Base-by-base conservation (phyloP, 2,888 invertebrate genomes). In the Coelogynopora nodosa region DNA sequence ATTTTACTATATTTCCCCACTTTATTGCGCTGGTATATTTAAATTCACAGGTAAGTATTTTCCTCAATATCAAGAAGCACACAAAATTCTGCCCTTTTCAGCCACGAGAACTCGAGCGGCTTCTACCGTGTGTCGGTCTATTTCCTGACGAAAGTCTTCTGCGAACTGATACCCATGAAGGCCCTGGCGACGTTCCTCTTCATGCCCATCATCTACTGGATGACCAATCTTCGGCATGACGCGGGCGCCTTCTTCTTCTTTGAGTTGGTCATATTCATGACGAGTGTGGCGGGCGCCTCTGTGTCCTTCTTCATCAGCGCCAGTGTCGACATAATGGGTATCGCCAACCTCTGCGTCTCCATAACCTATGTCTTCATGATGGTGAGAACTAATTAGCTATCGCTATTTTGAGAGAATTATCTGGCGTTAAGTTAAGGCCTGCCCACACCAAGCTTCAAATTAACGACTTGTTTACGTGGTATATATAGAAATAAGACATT, bases 331-430 rank as follows among this genome's bases (percentile, higher is more conserved):
- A 90, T 91, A 30, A 90, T 91, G 88, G 91, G 91, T 82, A 88
- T 91, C 1, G 91, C 91, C 81, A 91, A 91, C 88, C 88, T 91
- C 0, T 89, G 90, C 67, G 89, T 91, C 82, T 90, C 91, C 5
- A 89, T 91, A 84, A 84, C 86, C 86, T 91, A 90, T 88, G 91
- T 91, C n/a, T 90, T 91, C 86, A 91, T 91, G 91, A 91, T 91
- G 91, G 91, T 87, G 29, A 31, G 85, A 10, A n/a, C n/a, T n/a
- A n/a, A n/a, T n/a, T n/a, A n/a, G n/a, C n/a, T n/a, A n/a, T n/a
- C n/a, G n/a, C n/a, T n/a, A n/a, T n/a, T n/a, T n/a, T n/a, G n/a
- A n/a, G n/a, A n/a, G n/a, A n/a, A n/a, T n/a, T n/a, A n/a, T n/a
- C n/a, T n/a, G n/a, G n/a, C n/a, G n/a, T n/a, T n/a, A n/a, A n/a